These are phyloP conservation scores for Tachysurus vachellii DNA, from an alignment of 2,113 vertebrate genomes.

Conservation along the genomic window DNA sequence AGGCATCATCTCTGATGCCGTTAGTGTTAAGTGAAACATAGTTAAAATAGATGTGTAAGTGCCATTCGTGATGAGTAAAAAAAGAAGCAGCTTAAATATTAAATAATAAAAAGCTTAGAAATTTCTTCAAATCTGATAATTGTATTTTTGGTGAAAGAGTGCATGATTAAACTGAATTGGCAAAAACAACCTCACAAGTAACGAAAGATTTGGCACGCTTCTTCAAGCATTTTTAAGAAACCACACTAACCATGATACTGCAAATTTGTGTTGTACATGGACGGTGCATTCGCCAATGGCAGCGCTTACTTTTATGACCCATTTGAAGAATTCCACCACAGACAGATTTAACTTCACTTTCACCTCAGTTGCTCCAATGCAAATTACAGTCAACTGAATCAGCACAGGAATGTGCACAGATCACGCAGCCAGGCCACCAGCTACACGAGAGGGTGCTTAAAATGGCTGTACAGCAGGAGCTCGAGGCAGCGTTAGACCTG, in stretches of 20 bases:
- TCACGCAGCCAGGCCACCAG: background rate
- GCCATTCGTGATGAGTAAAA: background rate
- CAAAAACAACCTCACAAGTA: constrained; percentile 21
- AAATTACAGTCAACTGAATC: constrained; percentile 30
- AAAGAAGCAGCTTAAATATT: background rate
- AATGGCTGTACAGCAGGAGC: constrained; percentile 33
- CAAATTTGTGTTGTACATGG: constrained; percentile 4
- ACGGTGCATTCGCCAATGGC: background rate
- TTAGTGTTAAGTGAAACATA: background rate
- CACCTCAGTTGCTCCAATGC: constrained; percentile 34
- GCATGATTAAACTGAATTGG: background rate
- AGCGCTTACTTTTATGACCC: constrained; percentile 33
- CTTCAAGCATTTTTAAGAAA: constrained; percentile 7
- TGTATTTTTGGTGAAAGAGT: background rate
- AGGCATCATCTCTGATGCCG: background rate
- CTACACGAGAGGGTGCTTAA: constrained; percentile 29
- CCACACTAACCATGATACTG: constrained; percentile 16
- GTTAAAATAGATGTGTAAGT: background rate
- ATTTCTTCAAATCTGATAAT: background rate
- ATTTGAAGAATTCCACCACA: constrained; percentile 36
- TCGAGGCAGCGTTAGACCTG: constrained; percentile 35
- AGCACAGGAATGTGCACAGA: constrained; percentile 28
- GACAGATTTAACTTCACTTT: constrained; percentile 22
- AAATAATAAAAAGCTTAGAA: background rate
- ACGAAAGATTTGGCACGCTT: constrained; percentile 4